phyloP scores from a whole-genome alignment of 2,888 invertebrate genomes.

The Boloria euphrosyne region DNA sequence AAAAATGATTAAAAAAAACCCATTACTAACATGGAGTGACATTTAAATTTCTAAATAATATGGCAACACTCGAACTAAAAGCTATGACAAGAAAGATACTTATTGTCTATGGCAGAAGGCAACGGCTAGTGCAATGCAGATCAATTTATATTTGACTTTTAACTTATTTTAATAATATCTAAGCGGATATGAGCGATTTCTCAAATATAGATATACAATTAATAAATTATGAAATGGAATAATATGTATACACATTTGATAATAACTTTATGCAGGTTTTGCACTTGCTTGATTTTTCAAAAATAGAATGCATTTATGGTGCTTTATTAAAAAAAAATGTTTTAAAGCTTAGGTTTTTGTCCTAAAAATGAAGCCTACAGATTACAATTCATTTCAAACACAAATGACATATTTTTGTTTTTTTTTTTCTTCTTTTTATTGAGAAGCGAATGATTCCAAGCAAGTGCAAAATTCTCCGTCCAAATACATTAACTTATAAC shows the following conservation, averaged over 20 bases:
- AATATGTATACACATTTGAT: conserved; percentile 65
- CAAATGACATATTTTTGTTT: conserved; percentile 9
- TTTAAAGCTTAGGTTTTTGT: conserved; percentile 17
- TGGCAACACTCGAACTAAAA: conserved; percentile 38
- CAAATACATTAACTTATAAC: conserved; percentile 63
- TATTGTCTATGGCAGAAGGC: conserved; percentile 43
- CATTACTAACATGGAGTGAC: conserved; percentile 50
- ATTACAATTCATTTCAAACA: not conserved
- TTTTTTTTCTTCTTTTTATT: conserved; percentile 19
- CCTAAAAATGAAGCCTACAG: conserved; percentile 5
- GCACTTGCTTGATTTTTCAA: conserved; percentile 43
- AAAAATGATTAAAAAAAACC: conserved; percentile 30
- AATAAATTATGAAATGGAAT: conserved; percentile 57
- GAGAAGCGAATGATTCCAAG: conserved; percentile 25
- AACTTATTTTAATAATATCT: conserved; percentile 54
- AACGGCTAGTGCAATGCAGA: conserved; percentile 37
- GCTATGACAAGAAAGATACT: conserved; percentile 38
- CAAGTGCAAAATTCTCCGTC: conserved; percentile 44
- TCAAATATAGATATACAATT: conserved; percentile 55
- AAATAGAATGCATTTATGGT: not conserved
- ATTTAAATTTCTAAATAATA: conserved; percentile 35
- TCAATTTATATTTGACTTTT: conserved; percentile 33
- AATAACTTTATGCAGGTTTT: conserved; percentile 50
- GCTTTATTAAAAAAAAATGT: conserved; percentile 1
- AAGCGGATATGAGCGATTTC: conserved; percentile 77